Evolutionary conservation across 2,797 vertebrate species (phyloP), one percentile per base, ranked within the genome.

Genomic region (Euthynnus affinis): DNA sequence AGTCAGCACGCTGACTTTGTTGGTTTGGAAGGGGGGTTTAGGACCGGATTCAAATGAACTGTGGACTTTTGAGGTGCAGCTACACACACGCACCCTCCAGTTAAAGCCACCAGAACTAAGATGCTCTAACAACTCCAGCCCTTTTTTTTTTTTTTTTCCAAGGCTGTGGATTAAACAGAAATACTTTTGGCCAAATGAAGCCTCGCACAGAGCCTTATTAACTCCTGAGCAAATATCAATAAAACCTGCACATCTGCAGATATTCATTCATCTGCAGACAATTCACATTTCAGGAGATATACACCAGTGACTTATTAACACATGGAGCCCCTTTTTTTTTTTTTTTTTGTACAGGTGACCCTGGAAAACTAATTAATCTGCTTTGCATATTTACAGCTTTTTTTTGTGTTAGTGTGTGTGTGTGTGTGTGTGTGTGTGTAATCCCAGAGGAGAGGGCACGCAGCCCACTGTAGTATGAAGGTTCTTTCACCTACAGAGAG

Each of bases 41-140:
- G 78, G 67, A 61, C 56, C 0, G 64, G 85, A 89, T 83, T 87
- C 78, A 87, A 84, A 88, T 84, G 78, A 90, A 79, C 74, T 74
- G 82, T 79, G 82, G 83, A 89, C 86, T 83, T 83, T 71, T 61
- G 60, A 84, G 87, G 77, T 64, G 77, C 86, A 61, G 73, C n/a
- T n/a, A n/a, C 10, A 14, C 10, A n/a, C 58, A 40, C 58, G 34
- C 64, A 17, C 67, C 74, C 72, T 74, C 34, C 9, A 17, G 88
- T 90, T 90, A 88, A 90, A 92, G 88, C 88, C 87, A 84, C 79
- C 91, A 88, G 91, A 92, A 93, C 90, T 91, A 91, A 93, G 89
- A 89, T 69, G 82, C 87, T 88, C 87, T 87, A 90, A 92, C 84
- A 87, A 87, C 84, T 89, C 76, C 65, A 37, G 55, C 82, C 37